Evolutionary conservation across 1,140 invertebrate genomes (phyloP).

Genomic region (Bombus sibiricus): DNA sequence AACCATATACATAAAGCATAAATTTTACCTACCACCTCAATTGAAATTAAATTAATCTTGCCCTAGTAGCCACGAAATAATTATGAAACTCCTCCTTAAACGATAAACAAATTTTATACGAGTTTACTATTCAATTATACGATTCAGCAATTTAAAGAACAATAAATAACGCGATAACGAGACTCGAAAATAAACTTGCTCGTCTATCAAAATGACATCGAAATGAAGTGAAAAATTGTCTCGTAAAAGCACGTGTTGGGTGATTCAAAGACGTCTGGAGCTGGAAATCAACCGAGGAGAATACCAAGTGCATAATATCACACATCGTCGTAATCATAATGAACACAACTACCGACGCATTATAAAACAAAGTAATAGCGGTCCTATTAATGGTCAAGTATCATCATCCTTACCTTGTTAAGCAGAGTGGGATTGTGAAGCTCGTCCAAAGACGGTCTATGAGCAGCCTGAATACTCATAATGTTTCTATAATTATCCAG

Average conservation of each 20-base stretch:
- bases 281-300: not conserved
- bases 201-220: not conserved
- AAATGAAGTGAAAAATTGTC: not conserved
- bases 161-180: not conserved
- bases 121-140: not conserved
- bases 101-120: not conserved
- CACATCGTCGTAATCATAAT: constrained; percentile 9
- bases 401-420: constrained; percentile 86
- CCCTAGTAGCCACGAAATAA: not conserved
- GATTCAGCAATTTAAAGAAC: not conserved
- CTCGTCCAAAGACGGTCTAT: constrained; percentile 95
- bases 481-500: constrained; percentile 97
- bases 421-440: constrained; percentile 93
- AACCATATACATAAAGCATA: not conserved
- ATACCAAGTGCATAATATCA: constrained; percentile 3
- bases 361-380: constrained; percentile 39
- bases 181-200: not conserved
- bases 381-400: constrained; percentile 46
- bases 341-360: constrained; percentile 19
- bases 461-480: constrained; percentile 94
- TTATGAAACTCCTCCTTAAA: not conserved
- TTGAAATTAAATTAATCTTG: not conserved
- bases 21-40: not conserved
- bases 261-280: not conserved
- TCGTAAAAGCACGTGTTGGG: not conserved